Evolutionary conservation across 2,113 vertebrate genomes (phyloP), one percentile per base, ranked within the genome.

Genomic region (Chascanopsetta lugubris): DNA sequence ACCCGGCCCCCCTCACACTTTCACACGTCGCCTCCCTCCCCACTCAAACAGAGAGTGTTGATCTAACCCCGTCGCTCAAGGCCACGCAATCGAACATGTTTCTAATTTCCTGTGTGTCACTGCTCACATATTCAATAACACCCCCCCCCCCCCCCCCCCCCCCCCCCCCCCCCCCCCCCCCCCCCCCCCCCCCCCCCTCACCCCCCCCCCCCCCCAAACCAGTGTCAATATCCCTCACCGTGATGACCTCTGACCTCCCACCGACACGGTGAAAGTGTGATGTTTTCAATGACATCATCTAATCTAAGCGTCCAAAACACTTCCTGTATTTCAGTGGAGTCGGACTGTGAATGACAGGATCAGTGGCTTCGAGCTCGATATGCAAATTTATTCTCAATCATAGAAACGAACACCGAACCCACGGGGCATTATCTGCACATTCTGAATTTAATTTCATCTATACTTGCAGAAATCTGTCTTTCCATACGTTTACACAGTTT

Each of bases 101-200:
- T 77, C 66, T 80, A 67, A 87, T 88, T 88, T 88, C 82, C 79
- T 83, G 80, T 72, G 63, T 79, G 84, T 85, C 83, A 86, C 24
- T 8, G 48, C 53, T 76, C 55, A 80, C 55, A 79, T 74, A 85
- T 86, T 81, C 86, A 79, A 80, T 83, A 84, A 48, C 54, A 61
- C 55, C 70, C 1, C 11, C 69, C 70, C 15, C 11, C 68, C 29
- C 70, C 53, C 50, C 20, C 12, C 36, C 11, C 69, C 70, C 15
- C 11, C 68, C 29, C 70, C 53, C 50, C 20, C 12, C 36, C 55
- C 70, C 1, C 11, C 69, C 70, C 15, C 11, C 68, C 29, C 70
- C 53, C 50, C 20, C 12, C 36, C 55, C 70, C 1, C 11, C 69
- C 70, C 15, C 11, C 68, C 29, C 70, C 53, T 48, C 20, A 15